These are phyloP conservation scores for Eilema caniola DNA, from an alignment of 2,888 invertebrate species.

Conservation along the genomic window DNA sequence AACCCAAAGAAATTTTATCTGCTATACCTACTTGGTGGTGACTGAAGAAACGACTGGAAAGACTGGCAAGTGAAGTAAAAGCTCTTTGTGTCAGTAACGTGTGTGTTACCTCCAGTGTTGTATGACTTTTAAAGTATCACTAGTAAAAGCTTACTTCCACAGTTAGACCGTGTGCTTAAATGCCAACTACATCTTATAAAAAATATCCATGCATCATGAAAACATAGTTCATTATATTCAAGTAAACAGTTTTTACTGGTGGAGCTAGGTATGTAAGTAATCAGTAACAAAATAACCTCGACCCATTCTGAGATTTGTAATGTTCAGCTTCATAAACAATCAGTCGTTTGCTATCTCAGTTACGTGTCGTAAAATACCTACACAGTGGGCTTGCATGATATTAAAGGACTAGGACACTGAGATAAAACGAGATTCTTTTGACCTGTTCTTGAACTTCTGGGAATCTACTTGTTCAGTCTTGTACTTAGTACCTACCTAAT, in stretches of 20 bases:
- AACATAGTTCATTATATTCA: background rate
- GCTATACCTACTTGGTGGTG: no score
- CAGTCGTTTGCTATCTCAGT: conserved; percentile 48
- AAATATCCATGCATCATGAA: no score
- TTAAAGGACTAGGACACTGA: conserved; percentile 71
- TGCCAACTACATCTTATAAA: background rate
- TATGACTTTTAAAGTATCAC: no score
- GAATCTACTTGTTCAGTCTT: no score
- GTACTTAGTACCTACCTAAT: no score
- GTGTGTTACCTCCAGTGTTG: no score
- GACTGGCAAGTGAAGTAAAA: no score
- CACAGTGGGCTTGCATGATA: conserved; percentile 61
- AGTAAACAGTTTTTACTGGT: conserved; percentile 13
- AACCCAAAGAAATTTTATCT: no score
- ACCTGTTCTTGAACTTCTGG: conserved; percentile 61
- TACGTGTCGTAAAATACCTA: conserved; percentile 52
- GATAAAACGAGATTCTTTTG: conserved; percentile 66
- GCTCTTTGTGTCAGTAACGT: no score
- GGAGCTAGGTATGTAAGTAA: conserved; percentile 20
- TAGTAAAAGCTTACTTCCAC: no score
- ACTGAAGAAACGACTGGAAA: no score
- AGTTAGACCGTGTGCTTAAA: background rate
- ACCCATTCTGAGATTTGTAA: conserved; percentile 41
- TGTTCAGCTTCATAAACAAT: conserved; percentile 47
- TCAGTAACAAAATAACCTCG: conserved; percentile 39